These are phyloP conservation scores for Lipophrys pholis DNA, from an alignment of 2,113 vertebrate species.

Conservation along the genomic window DNA sequence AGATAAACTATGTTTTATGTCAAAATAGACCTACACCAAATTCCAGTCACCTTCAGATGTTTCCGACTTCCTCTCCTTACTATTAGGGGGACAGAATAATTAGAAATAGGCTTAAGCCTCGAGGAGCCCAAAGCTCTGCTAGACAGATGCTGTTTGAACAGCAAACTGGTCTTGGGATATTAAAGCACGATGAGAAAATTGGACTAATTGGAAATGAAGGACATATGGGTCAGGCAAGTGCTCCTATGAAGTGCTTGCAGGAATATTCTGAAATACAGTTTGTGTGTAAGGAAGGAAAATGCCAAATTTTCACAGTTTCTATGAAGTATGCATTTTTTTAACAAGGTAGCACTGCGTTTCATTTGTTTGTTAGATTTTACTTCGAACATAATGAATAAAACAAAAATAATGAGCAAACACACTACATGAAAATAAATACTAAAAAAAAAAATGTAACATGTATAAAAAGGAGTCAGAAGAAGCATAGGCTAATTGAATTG, in stretches of 20 bases:
- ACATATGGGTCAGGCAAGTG: slow-evolving; percentile 30
- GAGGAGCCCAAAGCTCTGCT: slow-evolving; percentile 28
- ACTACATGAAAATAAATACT: too few species aligned
- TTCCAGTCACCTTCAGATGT: slow-evolving; percentile 48
- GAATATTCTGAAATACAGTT: slow-evolving; percentile 22
- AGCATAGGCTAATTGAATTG: too few species aligned
- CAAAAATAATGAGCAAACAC: too few species aligned
- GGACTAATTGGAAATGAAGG: slow-evolving; percentile 58
- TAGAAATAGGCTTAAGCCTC: slow-evolving; percentile 56
- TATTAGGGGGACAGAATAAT: slow-evolving; percentile 57
- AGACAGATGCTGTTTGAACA: slow-evolving; percentile 64
- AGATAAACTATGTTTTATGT: slow-evolving; percentile 21
- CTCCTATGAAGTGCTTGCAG: not conserved
- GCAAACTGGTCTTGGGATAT: slow-evolving; percentile 46
- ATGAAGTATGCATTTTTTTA: not conserved
- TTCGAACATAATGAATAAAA: too few species aligned
- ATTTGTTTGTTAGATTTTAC: too few species aligned
- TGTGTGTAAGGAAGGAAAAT: not conserved
- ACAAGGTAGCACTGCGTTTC: not conserved
- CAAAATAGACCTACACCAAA: slow-evolving; percentile 19
- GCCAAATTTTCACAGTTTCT: not conserved
- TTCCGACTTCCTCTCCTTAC: slow-evolving; percentile 34
- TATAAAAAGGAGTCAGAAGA: too few species aligned
- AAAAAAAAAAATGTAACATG: too few species aligned
- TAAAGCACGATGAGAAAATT: slow-evolving; percentile 47